phyloP scores from a whole-genome alignment of 2,888 invertebrate genomes.

The Trilocha varians region DNA sequence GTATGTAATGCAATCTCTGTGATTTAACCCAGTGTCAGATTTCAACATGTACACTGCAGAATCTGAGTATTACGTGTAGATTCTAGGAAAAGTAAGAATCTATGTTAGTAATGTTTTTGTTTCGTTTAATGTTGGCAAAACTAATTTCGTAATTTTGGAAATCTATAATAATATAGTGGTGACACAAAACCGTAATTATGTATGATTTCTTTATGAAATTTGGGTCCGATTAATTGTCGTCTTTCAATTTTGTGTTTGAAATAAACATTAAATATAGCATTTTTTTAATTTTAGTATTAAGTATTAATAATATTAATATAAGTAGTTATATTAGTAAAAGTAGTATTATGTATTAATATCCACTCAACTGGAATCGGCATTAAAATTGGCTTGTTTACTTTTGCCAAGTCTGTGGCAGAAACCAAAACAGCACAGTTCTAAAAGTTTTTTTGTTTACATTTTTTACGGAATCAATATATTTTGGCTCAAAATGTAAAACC shows the following conservation, averaged over 20 bases:
- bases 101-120: conserved; percentile 68
- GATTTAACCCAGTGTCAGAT: conserved; percentile 62
- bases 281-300: background rate
- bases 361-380: no score
- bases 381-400: no score
- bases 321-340: no score
- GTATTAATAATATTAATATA: no score
- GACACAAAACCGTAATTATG: conserved; percentile 33
- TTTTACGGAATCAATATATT: no score
- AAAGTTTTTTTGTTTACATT: no score
- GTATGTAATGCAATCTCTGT: conserved; percentile 66
- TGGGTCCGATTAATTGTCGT: conserved; percentile 62
- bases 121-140: conserved; percentile 68
- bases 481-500: no score
- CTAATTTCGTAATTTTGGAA: conserved; percentile 64
- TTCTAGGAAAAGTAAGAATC: conserved; percentile 56
- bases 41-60: conserved; percentile 52
- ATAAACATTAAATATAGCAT: conserved; percentile 59
- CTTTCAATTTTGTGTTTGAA: conserved; percentile 70
- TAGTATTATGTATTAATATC: no score
- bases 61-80: conserved; percentile 67
- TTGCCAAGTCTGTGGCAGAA: no score
- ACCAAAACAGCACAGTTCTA: no score
- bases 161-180: no score
- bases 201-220: conserved; percentile 53